Base-by-base conservation (phyloP, 2,888 invertebrate genomes). In the Cephus pygmeus region DNA sequence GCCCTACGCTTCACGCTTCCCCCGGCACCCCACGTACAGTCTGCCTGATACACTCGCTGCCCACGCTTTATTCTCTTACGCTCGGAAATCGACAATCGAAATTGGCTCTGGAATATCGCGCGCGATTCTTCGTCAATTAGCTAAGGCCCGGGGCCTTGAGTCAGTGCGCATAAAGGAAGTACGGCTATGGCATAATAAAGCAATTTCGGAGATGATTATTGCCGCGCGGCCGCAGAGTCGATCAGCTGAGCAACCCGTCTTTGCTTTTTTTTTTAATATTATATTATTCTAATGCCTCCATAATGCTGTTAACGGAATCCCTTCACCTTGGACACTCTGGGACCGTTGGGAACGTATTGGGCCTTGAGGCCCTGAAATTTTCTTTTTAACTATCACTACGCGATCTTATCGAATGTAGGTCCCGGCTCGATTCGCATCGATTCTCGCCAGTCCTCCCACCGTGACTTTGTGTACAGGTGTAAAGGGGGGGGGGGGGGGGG, bases 161-260 rank as follows among this genome's bases (percentile, higher is more conserved):
- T 23, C 56, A 56, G 23, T 75, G 31, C 75, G 75, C 74, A 77
- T 77, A 75, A 77, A 77, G 77, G 34, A 77, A 75, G 69, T 40
- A 75, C 71, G 36, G 40, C 77, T 69, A 23, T 40, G 69, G 75
- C 40, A 69, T 77, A 77, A 75, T 75, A 77, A 77, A 77, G 77
- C 77, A 77, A 77, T 77, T 77, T 75, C 56, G 33, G 71, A 69
- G 40, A 77, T 75, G 74, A 77, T 77, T 77, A 77, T 77, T 75
- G 40, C 75, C 56, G 69, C 75, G 75, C 56, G 9, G 56, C 56
- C 23, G 75, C 69, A 71, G 75, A 75, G 74, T 77, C 77, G 71
- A 75, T 77, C 75, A 71, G 75, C 77, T 30, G 75, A 56, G 73
- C 34, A 68, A 34, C 56, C 15, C 34, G 34, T 56, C 23, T 56